Conservation (phyloP, 1,140 invertebrate species). For the Chlorops oryzae region DNA sequence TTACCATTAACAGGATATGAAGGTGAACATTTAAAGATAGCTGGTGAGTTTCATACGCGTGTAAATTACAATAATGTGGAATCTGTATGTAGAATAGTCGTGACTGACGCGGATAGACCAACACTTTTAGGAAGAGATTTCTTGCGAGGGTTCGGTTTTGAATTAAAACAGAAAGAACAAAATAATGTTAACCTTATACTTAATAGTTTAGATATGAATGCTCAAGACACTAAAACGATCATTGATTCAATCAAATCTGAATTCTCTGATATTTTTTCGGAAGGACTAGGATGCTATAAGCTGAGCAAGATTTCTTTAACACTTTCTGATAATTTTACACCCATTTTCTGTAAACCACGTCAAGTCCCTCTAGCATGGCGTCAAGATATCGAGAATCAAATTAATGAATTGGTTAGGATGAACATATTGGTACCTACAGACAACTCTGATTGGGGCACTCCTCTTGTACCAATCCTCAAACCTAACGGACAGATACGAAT, state of each 20-base stretch:
- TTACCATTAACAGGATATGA: no score
- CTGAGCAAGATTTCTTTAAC: background rate
- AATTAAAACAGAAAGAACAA: no score
- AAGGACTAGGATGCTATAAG: background rate
- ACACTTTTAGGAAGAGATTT: no score
- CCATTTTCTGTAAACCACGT: conserved; percentile 2
- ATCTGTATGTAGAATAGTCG: no score
- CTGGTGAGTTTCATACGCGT: no score
- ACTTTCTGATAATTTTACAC: background rate
- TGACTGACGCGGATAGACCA: no score
- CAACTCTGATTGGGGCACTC: conserved; percentile 5
- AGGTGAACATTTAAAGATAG: no score
- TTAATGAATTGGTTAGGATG: background rate
- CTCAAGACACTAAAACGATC: no score
- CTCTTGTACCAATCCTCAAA: conserved; percentile 1
- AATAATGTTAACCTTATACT: no score
- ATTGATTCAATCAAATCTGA: background rate
- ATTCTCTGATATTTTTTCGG: background rate
- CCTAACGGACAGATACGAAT: background rate
- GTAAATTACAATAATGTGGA: no score
- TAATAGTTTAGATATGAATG: no score
- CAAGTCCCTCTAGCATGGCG: background rate
- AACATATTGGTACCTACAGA: background rate
- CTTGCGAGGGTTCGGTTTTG: no score
- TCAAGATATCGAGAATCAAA: background rate